A percentile compares a stretch with the other conserved stretches of the same genome.
Conservation (phyloP, 2,888 invertebrate genomes). For the Parasteatoda lunata region DNA sequence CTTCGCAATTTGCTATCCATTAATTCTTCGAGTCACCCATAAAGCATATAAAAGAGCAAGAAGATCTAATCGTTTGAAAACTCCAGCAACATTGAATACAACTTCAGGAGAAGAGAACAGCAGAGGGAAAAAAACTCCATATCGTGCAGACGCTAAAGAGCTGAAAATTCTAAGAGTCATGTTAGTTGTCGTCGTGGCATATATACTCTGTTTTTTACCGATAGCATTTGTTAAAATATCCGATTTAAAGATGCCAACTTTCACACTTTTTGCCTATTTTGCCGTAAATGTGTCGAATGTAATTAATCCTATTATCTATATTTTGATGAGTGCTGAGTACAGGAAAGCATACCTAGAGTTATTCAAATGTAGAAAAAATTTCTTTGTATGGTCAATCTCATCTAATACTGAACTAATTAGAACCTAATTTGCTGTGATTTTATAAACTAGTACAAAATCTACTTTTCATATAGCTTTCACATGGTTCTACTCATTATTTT, state of each 20-base stretch:
- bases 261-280: not conserved
- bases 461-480: slow-evolving; percentile 85
- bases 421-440: too few relatives aligned
- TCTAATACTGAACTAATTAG: not conserved
- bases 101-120: slow-evolving; percentile 11
- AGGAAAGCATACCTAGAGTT: not conserved
- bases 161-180: not conserved
- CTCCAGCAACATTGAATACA: not conserved
- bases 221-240: not conserved
- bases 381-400: not conserved
- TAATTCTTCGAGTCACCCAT: slow-evolving; percentile 78
- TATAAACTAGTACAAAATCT: too few relatives aligned
- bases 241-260: not conserved
- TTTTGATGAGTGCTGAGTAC: not conserved
- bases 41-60: not conserved
- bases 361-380: not conserved
- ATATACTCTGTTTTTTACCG: not conserved
- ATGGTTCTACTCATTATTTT: slow-evolving; percentile 84
- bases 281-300: not conserved
- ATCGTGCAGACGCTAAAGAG: not conserved
- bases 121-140: slow-evolving; percentile 1
- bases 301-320: not conserved
- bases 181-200: not conserved
- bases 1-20: slow-evolving; percentile 86
- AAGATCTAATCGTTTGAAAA: not conserved